Evolutionary conservation across 2,888 invertebrate genomes (phyloP).

Genomic region (Platerodrilus igneus): DNA sequence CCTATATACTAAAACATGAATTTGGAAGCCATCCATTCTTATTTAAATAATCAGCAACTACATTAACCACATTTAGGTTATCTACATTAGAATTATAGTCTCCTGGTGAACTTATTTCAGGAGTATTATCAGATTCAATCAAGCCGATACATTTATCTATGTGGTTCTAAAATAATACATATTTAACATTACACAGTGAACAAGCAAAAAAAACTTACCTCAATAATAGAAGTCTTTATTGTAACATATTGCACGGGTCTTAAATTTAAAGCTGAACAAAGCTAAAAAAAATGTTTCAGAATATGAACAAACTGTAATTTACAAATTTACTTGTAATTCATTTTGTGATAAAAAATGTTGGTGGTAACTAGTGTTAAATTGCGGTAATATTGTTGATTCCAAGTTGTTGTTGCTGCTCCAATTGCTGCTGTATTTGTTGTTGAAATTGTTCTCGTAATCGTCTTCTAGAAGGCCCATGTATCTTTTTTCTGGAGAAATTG

Average conservation of each 20-base stretch:
- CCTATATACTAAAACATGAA: too few species aligned
- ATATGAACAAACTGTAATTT: neutral
- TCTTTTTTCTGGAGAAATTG: constrained; percentile 83
- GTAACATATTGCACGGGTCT: constrained; percentile 85
- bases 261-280: constrained; percentile 72
- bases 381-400: constrained; percentile 31
- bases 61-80: too few species aligned
- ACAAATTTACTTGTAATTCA: constrained; percentile 67
- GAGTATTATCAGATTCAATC: too few species aligned
- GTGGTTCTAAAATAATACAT: too few species aligned
- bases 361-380: constrained; percentile 25
- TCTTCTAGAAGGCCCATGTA: constrained; percentile 70
- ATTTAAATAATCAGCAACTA: constrained; percentile 41
- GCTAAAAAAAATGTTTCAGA: constrained; percentile 48
- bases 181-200: too few species aligned
- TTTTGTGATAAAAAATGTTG: constrained; percentile 57
- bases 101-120: too few species aligned
- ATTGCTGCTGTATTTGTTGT: constrained; percentile 45
- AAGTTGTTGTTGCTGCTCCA: constrained; percentile 49
- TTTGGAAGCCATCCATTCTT: constrained; percentile 43
- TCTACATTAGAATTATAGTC: too few species aligned
- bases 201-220: constrained; percentile 47
- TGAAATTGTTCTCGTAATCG: constrained; percentile 57
- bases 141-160: too few species aligned
- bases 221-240: constrained; percentile 79